A percentile compares a stretch with the other conserved stretches of the same genome.
Conservation (phyloP, 2,797 vertebrate genomes). For the Synanceia verrucosa region DNA sequence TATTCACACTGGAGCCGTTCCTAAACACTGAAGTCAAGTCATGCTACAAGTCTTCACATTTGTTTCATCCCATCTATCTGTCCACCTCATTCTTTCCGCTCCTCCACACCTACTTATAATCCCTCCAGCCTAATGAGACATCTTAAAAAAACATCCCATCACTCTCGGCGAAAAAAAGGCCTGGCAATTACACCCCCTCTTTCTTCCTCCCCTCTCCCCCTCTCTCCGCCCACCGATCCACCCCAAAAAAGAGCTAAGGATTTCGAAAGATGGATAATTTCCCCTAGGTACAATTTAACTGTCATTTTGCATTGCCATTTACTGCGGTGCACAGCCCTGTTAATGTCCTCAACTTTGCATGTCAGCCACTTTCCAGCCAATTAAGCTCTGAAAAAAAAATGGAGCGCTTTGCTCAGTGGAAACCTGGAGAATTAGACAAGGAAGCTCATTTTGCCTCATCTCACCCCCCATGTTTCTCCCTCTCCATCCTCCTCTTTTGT, state of each 20-base stretch:
- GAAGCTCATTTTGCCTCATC: slow-evolving; percentile 90
- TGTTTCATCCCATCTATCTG: slow-evolving; percentile 18
- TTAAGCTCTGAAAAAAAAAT: slow-evolving; percentile 94
- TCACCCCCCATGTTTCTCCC: slow-evolving; percentile 78
- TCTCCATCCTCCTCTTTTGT: slow-evolving; percentile 91
- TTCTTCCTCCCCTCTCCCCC: slow-evolving; percentile 46
- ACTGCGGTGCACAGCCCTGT: slow-evolving; percentile 90
- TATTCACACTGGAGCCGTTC: slow-evolving; percentile 2
- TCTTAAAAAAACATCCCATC: slow-evolving; percentile 76
- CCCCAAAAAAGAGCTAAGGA: slow-evolving; percentile 91
- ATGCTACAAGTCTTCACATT: slow-evolving; percentile 3
- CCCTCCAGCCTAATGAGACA: slow-evolving; percentile 68
- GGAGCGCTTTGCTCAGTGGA: slow-evolving; percentile 89
- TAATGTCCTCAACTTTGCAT: slow-evolving; percentile 99
- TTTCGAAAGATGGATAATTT: slow-evolving; percentile 99
- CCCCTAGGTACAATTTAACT: slow-evolving; percentile 99
- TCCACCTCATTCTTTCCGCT: slow-evolving; percentile 48
- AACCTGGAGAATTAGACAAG: slow-evolving; percentile 99
- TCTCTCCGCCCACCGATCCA: slow-evolving; percentile 49
- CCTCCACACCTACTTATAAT: slow-evolving; percentile 79
- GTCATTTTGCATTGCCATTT: slow-evolving; percentile 99
- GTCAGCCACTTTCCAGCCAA: slow-evolving; percentile 99
- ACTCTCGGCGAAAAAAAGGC: slow-evolving; percentile 81
- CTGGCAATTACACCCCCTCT: slow-evolving; percentile 94
- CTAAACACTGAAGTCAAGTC: neutral